phyloP scores from a whole-genome alignment of 2,888 invertebrate species.

The Electrophaes corylata region DNA sequence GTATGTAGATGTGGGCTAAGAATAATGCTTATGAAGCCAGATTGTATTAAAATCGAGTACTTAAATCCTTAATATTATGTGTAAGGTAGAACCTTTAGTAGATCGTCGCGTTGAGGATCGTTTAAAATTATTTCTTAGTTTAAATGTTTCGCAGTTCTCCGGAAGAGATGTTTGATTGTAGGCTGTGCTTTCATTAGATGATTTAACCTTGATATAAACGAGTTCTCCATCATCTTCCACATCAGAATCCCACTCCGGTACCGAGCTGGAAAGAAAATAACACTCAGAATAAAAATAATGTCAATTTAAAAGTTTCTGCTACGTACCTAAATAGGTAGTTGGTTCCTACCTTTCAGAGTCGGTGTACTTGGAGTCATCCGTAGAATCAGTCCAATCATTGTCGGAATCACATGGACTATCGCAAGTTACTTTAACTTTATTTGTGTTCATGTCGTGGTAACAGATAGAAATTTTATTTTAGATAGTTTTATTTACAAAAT shows the following conservation, averaged over 20 bases:
- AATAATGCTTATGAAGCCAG: too few species aligned
- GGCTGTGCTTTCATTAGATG: conserved; percentile 40
- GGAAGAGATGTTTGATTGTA: conserved; percentile 60
- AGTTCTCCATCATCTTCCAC: conserved; percentile 87
- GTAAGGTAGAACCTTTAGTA: conserved; percentile 60
- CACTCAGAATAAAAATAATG: not conserved
- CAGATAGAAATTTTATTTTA: not conserved
- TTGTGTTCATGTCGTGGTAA: conserved; percentile 53
- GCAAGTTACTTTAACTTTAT: conserved; percentile 58
- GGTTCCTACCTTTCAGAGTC: conserved; percentile 84
- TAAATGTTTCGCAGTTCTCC: conserved; percentile 74
- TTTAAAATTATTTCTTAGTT: conserved; percentile 75
- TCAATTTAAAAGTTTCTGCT: not conserved
- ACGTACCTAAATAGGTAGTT: not conserved
- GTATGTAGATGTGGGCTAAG: too few species aligned
- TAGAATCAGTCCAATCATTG: conserved; percentile 77
- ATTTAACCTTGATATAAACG: conserved; percentile 86
- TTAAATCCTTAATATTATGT: too few species aligned
- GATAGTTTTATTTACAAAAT: not conserved
- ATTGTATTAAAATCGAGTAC: too few species aligned
- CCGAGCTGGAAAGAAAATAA: conserved; percentile 73
- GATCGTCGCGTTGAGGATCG: conserved; percentile 73
- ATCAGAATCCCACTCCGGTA: conserved; percentile 88
- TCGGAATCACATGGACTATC: conserved; percentile 75
- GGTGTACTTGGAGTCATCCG: conserved; percentile 82